Base-by-base conservation (phyloP, 2,113 vertebrate genomes). In the Macheiramphus alcinus region DNA sequence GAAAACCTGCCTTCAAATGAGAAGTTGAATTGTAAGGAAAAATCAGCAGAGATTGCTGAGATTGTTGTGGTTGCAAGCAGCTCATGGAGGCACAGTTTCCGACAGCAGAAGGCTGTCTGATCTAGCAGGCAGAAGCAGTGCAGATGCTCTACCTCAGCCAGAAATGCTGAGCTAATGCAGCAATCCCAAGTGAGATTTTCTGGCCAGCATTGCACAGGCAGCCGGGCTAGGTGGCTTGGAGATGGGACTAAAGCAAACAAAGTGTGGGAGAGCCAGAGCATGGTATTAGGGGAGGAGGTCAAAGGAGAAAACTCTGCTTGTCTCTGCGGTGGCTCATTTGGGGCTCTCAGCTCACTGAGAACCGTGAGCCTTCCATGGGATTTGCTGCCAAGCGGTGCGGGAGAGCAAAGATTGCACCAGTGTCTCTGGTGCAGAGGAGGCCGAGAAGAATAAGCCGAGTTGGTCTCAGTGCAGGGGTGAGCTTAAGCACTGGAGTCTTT, bases 341-440 rank as follows among this genome's bases (percentile, higher is more conserved):
- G 50, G 19, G 26, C 43, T 80, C n/a, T 48, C 32, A 23, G 67
- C 47, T n/a, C 16, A 0, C 72, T 29, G 55, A 23, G 40, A 9
- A 29, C 38, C 4, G 0, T 1, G 29, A 17, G 16, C n/a, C 26
- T 59, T 52, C 71, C 3, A 0, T 29, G 56, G 86, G 38, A 8
- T 43, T 31, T 55, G 62, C 59, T 86, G 70, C 88, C 2, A 3
- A 15, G 59, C 3, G 4, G 18, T 11, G n/a, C 1, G 0, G 70
- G 59, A 65, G 55, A 47, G 50, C 74, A 20, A 7, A 21, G 65
- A 4, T 0, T 0, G 26, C 70, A 26, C 56, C 56, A 0, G 5
- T 0, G 18, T n/a, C 61, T 48, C 32, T 18, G 27, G 50, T 0
- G 0, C 13, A 0, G n/a, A 61, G 43, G 14, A 18, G 40, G 26